A percentile compares a stretch with the other conserved stretches of the same genome.
Conservation (phyloP, 2,797 vertebrate genomes). For the Dicrostonyx torquatus region DNA sequence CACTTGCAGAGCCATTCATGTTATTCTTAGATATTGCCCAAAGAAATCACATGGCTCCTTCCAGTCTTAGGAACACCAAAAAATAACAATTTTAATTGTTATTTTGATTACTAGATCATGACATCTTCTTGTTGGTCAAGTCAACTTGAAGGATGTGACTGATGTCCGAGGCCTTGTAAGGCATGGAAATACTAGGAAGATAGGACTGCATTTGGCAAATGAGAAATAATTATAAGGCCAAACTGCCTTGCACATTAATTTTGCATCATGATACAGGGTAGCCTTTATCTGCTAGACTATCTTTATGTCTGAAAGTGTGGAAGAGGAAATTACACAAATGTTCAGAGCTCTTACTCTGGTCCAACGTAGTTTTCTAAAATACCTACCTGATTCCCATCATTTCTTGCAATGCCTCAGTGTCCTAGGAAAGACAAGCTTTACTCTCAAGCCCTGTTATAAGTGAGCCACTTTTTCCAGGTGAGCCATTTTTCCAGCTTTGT, state of each 20-base stretch:
- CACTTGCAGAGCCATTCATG: no score
- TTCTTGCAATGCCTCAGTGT: neutral
- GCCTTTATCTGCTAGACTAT: neutral
- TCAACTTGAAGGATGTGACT: neutral
- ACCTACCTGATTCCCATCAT: neutral
- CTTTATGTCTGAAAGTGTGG: fast-evolving
- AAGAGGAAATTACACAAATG: no score
- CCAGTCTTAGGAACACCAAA: neutral
- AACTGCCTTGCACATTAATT: fast-evolving
- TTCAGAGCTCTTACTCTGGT: fast-evolving
- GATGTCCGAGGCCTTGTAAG: neutral
- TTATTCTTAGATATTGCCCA: neutral
- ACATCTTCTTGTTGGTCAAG: neutral
- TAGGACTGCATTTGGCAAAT: fast-evolving
- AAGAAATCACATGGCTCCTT: neutral
- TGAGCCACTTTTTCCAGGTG: neutral
- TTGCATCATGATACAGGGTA: fast-evolving
- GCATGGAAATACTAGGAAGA: neutral
- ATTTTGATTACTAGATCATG: neutral
- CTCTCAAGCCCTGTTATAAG: neutral
- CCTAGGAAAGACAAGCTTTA: neutral
- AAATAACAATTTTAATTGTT: neutral
- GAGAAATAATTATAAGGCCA: neutral
- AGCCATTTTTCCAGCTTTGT: fast-evolving
- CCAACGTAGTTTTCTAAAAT: neutral